These are phyloP conservation scores for Oryzias curvinotus DNA, from an alignment of 2,113 vertebrate genomes.

Conservation along the genomic window DNA sequence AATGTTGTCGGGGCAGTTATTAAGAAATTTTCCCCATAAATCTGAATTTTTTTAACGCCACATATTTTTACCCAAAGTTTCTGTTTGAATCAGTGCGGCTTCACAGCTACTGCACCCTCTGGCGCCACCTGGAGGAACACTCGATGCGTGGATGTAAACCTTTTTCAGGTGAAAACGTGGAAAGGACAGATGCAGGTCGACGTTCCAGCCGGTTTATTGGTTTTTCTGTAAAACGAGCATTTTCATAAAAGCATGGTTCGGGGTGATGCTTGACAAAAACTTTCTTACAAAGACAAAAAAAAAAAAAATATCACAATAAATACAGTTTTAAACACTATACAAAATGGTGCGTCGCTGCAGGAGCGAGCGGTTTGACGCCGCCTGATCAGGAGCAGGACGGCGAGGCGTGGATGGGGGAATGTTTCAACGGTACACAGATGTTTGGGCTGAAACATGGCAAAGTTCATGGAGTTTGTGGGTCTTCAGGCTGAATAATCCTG, in stretches of 20 bases:
- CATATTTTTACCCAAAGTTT: no score
- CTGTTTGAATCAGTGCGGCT: no score
- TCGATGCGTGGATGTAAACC: background rate
- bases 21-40: no score
- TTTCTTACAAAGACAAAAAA: conserved; percentile 19
- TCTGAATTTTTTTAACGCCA: no score
- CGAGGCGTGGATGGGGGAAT: conserved; percentile 25
- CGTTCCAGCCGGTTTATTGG: conserved; percentile 40
- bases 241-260: conserved; percentile 55
- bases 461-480: conserved; percentile 21
- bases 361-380: background rate
- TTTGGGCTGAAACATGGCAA: background rate
- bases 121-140: conserved; percentile 17
- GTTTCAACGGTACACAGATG: conserved; percentile 41
- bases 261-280: no score
- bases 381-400: conserved; percentile 18
- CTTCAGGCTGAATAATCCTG: conserved; percentile 76
- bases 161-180: background rate
- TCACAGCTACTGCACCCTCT: background rate
- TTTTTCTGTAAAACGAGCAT: conserved; percentile 70
- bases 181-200: conserved; percentile 1
- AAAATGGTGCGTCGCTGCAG: conserved; percentile 34
- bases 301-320: conserved; percentile 65
- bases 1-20: no score
- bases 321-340: conserved; percentile 61